Conservation (phyloP, 2,888 invertebrate species). For the Drosophila mayaguana region DNA sequence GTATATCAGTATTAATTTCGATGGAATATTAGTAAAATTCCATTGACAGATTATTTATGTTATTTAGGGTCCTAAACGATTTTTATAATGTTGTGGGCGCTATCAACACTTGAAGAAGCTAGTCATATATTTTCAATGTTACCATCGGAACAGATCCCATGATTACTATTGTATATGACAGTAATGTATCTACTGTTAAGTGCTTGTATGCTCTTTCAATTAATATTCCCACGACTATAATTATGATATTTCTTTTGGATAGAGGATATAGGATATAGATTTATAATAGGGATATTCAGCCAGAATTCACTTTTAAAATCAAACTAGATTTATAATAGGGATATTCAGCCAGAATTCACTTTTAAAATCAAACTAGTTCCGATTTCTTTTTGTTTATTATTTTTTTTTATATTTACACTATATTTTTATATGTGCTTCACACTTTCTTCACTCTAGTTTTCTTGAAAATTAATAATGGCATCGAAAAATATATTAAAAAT, state of each 20-base stretch:
- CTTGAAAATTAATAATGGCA: background rate
- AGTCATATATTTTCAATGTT: background rate
- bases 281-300: too few species aligned
- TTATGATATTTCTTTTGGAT: background rate
- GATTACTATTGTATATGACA: background rate
- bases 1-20: background rate
- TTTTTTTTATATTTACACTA: too few species aligned
- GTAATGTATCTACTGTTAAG: background rate
- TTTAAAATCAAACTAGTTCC: too few species aligned
- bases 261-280: background rate
- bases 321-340: too few species aligned
- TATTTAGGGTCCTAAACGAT: background rate
- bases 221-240: too few species aligned
- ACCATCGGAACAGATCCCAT: background rate
- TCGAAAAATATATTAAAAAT: background rate
- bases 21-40: conserved; percentile 20
- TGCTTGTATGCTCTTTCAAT: background rate
- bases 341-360: too few species aligned
- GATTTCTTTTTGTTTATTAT: too few species aligned
- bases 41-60: conserved; percentile 4
- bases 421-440: too few species aligned
- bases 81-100: background rate
- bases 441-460: too few species aligned
- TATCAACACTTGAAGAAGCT: background rate
- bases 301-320: too few species aligned